Conservation (phyloP, 2,797 vertebrate genomes). For the Stomatorhinus walkeri region DNA sequence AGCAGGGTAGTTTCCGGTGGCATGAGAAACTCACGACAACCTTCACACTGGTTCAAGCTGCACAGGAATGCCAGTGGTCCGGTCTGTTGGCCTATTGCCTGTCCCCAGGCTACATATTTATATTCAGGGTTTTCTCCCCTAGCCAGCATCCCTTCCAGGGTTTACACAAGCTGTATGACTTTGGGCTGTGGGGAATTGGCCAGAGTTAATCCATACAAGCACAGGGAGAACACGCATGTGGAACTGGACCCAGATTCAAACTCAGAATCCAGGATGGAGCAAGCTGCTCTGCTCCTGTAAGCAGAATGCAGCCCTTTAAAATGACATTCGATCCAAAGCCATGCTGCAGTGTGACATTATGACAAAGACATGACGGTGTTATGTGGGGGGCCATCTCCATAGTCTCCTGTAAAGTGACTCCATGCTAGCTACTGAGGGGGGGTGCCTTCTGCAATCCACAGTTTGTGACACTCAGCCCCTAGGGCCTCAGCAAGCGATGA, state of each 20-base stretch:
- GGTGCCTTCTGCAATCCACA: neutral
- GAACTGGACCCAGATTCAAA: neutral
- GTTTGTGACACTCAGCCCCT: neutral
- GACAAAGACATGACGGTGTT: neutral
- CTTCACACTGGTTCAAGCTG: no score
- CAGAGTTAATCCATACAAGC: neutral
- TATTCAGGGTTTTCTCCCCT: no score
- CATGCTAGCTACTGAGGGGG: neutral
- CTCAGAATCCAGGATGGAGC: neutral
- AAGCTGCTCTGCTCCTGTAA: neutral
- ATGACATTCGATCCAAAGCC: neutral
- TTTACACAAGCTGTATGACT: neutral
- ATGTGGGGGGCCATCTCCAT: neutral
- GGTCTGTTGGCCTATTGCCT: no score
- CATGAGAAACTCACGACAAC: no score
- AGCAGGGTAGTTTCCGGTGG: no score
- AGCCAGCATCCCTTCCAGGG: no score
- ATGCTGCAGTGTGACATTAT: neutral
- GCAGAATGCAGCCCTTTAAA: neutral
- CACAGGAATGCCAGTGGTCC: no score
- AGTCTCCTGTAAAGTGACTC: neutral
- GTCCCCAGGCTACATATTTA: no score
- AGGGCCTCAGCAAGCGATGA: neutral
- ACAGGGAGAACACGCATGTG: neutral
- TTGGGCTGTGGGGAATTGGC: neutral